Conservation (phyloP, 2,113 vertebrate species). For the Myiozetetes cayanensis region DNA sequence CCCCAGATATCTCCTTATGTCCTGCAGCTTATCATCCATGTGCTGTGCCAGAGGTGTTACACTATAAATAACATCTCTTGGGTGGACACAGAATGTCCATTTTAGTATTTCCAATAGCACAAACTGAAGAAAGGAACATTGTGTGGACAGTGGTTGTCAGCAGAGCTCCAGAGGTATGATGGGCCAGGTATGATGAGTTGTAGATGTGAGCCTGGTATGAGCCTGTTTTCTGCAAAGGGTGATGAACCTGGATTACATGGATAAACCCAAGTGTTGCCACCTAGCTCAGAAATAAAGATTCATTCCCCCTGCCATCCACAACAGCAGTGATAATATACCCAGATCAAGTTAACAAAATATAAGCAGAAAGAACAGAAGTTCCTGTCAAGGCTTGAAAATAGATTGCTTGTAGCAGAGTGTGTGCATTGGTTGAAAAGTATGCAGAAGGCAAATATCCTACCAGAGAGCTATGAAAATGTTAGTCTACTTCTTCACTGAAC, state of each 20-base stretch:
- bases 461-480: not conserved
- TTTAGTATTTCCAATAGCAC: not conserved
- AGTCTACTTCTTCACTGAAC: not conserved
- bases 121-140: not conserved
- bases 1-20: not conserved
- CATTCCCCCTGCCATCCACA: not conserved
- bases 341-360: not conserved
- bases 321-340: not conserved
- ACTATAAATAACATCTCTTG: not conserved
- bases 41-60: not conserved
- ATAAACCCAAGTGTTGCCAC: not conserved
- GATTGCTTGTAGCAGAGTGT: not conserved
- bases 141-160: not conserved
- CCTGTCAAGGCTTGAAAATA: not conserved
- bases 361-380: not conserved
- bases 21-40: not conserved
- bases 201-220: not conserved
- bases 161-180: not conserved
- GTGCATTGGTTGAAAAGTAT: not conserved
- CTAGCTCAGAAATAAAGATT: not conserved
- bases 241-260: not conserved
- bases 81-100: not conserved
- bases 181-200: not conserved
- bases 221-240: not conserved
- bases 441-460: not conserved